These are phyloP conservation scores for Cydia fagiglandana DNA, from an alignment of 1,140 invertebrate genomes.

Conservation along the genomic window DNA sequence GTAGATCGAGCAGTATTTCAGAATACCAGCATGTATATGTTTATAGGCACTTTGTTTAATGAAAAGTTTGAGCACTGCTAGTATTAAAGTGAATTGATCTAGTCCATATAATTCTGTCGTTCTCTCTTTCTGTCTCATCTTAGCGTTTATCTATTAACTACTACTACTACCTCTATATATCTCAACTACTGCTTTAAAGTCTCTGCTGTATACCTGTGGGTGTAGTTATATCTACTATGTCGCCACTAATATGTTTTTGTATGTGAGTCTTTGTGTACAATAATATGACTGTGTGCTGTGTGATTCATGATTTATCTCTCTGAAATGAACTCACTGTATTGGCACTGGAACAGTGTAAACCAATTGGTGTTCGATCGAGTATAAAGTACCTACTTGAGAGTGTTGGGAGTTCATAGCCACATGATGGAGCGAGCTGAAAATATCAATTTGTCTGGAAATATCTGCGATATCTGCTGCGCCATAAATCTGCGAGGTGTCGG, in stretches of 20 bases:
- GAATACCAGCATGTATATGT: no score
- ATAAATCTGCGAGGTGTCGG: constrained; percentile 75
- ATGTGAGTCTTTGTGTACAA: neutral
- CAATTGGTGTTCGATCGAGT: constrained; percentile 4
- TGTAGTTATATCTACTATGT: no score
- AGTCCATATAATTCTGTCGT: no score
- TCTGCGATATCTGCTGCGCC: constrained; percentile 56
- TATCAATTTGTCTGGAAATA: constrained; percentile 74
- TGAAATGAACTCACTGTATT: constrained; percentile 3
- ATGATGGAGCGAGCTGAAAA: constrained; percentile 57
- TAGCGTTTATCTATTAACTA: no score
- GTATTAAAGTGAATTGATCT: no score
- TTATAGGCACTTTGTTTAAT: no score
- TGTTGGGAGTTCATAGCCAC: constrained; percentile 69
- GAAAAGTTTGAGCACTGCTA: no score
- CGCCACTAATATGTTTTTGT: no score
- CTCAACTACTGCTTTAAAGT: no score
- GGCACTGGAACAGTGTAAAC: constrained; percentile 11
- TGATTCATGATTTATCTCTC: neutral
- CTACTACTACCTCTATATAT: no score
- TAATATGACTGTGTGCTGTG: neutral
- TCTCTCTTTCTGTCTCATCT: no score
- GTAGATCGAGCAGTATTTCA: neutral
- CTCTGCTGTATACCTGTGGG: no score
- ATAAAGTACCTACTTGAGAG: constrained; percentile 55